Base-by-base conservation (phyloP, 2,113 vertebrate genomes). In the Aptenodytes forsteri region DNA sequence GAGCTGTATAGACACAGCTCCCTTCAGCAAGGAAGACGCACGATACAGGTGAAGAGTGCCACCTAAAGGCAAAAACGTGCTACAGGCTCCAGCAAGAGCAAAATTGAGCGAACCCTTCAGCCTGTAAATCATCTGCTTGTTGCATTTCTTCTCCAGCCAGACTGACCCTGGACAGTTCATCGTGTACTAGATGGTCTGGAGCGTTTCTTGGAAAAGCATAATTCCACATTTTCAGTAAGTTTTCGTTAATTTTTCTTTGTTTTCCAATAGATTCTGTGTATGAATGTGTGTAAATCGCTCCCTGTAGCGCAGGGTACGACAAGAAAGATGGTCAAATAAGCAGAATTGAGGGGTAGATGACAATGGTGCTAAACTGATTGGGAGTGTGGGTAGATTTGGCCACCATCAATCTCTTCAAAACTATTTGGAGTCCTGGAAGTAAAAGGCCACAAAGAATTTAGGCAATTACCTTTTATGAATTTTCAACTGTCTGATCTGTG, bases 11-110 rank as follows among this genome's bases (percentile, higher is more conserved):
- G 29, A 15, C 29, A 2, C 8, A 23, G 49, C 16, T 56, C 26
- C 23, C 21, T 20, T 30, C 12, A n/a, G n/a, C 3, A 10, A 54
- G 38, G 12, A 59, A 36, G 38, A 13, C 0, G 2, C 61, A 7
- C 4, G 19, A 15, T 19, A 6, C 65, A 42, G 80, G 65, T 49
- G 23, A 50, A 47, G 67, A 47, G 38, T 89, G 89, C 80, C 97
- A 93, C 73, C 95, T 97, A 89, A 94, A 87, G 96, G 95, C 92
- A 85, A 25, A 42, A 69, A 75, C 6, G 75, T n/a, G 71, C 79
- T 65, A 46, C 54, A 47, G 62, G 70, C 58, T 79, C 62, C 66
- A 52, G 58, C 27, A 15, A 46, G 64, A 47, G 52, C 40, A 82
- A 46, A 77, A n/a, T 4, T 2, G 49, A 44, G 38, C 0, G 0